Base-by-base conservation (phyloP, 2,888 invertebrate species). In the Archips xylosteana region DNA sequence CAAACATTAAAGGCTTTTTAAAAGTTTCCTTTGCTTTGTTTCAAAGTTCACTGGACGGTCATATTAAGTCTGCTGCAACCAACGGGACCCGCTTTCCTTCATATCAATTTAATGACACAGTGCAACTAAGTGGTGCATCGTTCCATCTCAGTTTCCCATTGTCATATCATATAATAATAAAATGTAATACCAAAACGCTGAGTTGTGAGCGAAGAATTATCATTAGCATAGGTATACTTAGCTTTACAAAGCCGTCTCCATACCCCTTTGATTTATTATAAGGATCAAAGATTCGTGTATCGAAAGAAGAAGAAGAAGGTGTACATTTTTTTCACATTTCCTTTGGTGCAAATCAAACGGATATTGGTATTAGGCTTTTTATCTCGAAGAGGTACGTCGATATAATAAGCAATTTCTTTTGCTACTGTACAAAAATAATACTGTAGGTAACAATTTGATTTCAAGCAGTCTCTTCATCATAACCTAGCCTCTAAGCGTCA, bases 301-400 rank as follows among this genome's bases (percentile, higher is more conserved):
- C n/a, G 57, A 15, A 59, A 23, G 23, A 23, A 23, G 23, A 23
- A 23, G 23, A 57, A 51, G 13, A 49, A 45, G 42, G 59, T 74
- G 42, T 74, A 73, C 57, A 61, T 70, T 54, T 71, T 75, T 70
- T 65, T 75, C 79, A 76, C 75, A 81, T 84, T 84, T 82, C 82
- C 82, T 80, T 79, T 79, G 75, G 71, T 76, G 74, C 67, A 78
- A 83, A 85, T 82, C 78, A 81, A 81, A 77, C 79, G 84, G 85
- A 87, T 85, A 88, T 87, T 83, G 82, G 79, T 79, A 62, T 68
- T 49, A 78, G 74, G 78, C 82, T 82, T 85, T 23, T 84, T 82
- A 64, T 71, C 36, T 68, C 64, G 45, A 36, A 51, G 34, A 57
- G 63, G 34, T 54, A 72, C 54, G 57, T 73, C 39, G 59, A 65